Evolutionary conservation across 2,888 invertebrate species (phyloP).

Genomic region (Patella depressa): DNA sequence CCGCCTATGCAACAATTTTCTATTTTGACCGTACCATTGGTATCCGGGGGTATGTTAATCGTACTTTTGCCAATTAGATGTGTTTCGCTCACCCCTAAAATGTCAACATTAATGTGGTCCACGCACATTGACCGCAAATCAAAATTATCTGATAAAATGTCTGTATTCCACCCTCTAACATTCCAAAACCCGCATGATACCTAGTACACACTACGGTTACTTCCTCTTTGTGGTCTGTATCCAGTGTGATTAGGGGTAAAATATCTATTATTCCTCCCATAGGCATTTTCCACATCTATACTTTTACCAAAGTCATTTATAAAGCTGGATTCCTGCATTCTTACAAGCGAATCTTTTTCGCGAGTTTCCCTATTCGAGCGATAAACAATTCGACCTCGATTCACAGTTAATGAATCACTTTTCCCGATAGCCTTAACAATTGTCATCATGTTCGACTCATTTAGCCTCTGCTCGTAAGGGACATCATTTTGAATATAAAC

Average conservation of each 20-base stretch:
- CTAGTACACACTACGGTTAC: neutral
- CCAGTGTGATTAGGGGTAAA: neutral
- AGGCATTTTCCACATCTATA: neutral
- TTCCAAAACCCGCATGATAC: neutral
- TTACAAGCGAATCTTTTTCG: neutral
- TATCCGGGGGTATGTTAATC: neutral
- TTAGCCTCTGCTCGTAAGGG: neutral
- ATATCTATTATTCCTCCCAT: neutral
- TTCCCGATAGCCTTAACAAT: neutral
- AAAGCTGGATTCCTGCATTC: too few relatives aligned
- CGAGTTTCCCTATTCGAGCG: neutral
- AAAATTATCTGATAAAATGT: constrained; percentile 2
- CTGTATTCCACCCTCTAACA: neutral
- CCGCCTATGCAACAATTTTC: neutral
- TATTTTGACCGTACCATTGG: neutral
- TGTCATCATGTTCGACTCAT: constrained; percentile 4
- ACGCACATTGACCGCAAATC: neutral
- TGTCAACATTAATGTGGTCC: neutral
- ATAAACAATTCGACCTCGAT: neutral
- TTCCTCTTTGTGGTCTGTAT: neutral
- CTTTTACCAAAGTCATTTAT: too few relatives aligned
- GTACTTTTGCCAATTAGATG: neutral
- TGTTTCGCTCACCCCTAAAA: neutral
- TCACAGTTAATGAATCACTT: neutral
- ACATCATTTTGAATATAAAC: neutral